Evolutionary conservation across 2,888 invertebrate species (phyloP).

Genomic region (Proisotoma minuta): DNA sequence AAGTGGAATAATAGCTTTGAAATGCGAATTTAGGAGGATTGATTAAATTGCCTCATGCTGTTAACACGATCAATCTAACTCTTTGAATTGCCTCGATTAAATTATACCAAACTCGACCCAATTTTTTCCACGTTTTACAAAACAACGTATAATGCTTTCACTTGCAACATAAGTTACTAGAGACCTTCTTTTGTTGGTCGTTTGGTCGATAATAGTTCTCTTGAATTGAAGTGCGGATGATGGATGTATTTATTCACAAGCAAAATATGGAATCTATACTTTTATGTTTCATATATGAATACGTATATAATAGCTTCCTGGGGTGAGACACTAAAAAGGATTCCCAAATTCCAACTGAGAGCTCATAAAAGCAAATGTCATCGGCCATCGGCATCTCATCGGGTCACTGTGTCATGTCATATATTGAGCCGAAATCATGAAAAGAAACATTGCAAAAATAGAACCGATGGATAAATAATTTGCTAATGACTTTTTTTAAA

Average conservation of each 20-base stretch:
- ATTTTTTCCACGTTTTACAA: not conserved
- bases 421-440: too few species aligned
- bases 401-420: not conserved
- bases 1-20: too few species aligned
- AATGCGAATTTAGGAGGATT: too few species aligned
- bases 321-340: too few species aligned
- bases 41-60: slow-evolving; percentile 1
- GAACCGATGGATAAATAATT: too few species aligned
- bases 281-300: not conserved
- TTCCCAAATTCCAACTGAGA: too few species aligned
- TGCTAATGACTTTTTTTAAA: too few species aligned
- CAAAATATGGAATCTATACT: not conserved
- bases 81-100: slow-evolving; percentile 8
- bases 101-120: slow-evolving; percentile 13
- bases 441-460: too few species aligned
- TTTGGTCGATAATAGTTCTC: not conserved
- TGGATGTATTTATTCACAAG: not conserved
- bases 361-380: not conserved
- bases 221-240: not conserved
- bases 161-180: too few species aligned
- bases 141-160: too few species aligned
- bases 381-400: not conserved
- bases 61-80: slow-evolving; percentile 2
- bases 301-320: too few species aligned
- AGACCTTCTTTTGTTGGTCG: not conserved